Evolutionary conservation across 1,140 invertebrate species (phyloP).

Genomic region (Maniola jurtina): DNA sequence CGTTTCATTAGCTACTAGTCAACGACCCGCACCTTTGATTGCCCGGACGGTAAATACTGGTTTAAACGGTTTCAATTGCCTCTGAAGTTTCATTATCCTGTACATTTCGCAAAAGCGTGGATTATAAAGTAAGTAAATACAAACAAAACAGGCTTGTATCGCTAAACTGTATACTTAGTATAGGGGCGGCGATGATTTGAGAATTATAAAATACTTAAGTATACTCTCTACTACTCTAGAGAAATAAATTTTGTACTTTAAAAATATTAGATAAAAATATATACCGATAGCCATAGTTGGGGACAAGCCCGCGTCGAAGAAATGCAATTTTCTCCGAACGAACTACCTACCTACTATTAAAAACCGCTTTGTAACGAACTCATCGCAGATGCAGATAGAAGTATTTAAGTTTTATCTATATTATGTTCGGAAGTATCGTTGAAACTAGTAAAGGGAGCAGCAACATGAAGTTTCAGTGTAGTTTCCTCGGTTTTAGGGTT

Average conservation of each 20-base stretch:
- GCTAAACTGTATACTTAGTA: neutral
- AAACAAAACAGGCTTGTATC: neutral
- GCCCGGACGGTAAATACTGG: constrained; percentile 31
- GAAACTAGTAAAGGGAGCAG: constrained; percentile 16
- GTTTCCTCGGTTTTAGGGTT: neutral
- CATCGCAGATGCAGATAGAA: constrained; percentile 14
- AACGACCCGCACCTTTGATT: constrained; percentile 28
- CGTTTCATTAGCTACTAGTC: constrained; percentile 47
- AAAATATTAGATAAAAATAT: no score
- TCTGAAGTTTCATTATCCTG: constrained; percentile 23
- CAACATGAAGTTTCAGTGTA: constrained; percentile 33
- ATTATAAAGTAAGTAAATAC: neutral
- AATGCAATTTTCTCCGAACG: neutral
- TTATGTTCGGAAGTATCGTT: constrained; percentile 20
- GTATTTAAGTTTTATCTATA: constrained; percentile 21
- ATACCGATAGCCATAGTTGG: no score
- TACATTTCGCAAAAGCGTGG: neutral
- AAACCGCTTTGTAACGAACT: constrained; percentile 15
- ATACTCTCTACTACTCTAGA: no score
- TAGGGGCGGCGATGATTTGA: neutral
- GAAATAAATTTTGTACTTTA: no score
- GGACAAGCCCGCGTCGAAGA: neutral
- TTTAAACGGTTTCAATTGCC: constrained; percentile 23
- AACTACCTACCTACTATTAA: constrained; percentile 1
- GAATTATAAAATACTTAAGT: no score